Evolutionary conservation across 1,140 invertebrate species (phyloP), one percentile per base, ranked within the genome.

Genomic region (Latrodectus geometricus): DNA sequence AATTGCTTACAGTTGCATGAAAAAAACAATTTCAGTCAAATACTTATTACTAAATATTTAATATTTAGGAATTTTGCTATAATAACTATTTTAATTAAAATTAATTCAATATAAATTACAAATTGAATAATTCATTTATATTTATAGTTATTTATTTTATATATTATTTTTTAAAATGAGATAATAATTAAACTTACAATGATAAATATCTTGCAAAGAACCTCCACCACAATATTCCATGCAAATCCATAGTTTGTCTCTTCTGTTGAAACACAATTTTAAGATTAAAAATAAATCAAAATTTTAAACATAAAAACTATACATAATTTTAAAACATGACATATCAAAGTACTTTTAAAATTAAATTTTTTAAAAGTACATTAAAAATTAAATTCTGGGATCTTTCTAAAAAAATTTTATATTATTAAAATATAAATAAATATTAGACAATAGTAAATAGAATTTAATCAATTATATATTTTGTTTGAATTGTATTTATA

Each of bases 171-270:
- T 65, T 14, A 69, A 69, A 69, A 69, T 11, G 9, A 69, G 68
- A n/a, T 7, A 69, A 21, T n/a, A 69, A 69, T 15, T 9, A 3
- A 69, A 20, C 94, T 93, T 93, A 97, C 96, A 95, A 89, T 97
- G 95, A 93, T 97, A 98, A 90, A 97, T 97, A 91, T 99, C 97
- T 92, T 99, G 97, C 86, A 99, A 93, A 77, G 97, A 99, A 54
- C 98, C 97, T 73, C 98, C 98, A 21, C 97, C 98, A 92, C 98
- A 99, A 91, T 96, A 99, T 92, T 99, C 98, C 98, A 99, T 99
- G 89, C 97, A 98, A 90, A 99, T 99, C 98, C 98, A 99, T 76
- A 99, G 92, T 91, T 98, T 98, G 90, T 99, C 98, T 89, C 96
- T 92, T 77, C 92, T 92, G 81, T 66, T 87, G 88, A 73, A 85